phyloP scores from a whole-genome alignment of 1,140 invertebrate genomes.

The Drosophila chauvacae region DNA sequence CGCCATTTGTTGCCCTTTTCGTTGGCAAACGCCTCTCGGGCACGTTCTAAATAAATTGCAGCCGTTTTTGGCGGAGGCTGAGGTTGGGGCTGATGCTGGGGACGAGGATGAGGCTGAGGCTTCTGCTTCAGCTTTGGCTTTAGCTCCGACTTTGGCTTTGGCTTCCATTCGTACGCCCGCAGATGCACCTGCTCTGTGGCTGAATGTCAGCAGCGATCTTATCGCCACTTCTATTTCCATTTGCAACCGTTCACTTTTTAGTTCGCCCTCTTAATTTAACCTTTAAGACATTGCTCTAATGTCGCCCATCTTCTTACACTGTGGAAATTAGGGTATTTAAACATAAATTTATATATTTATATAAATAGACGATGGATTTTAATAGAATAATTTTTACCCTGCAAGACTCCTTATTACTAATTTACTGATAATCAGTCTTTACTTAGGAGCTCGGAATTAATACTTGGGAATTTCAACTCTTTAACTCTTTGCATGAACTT shows the following conservation, averaged over 20 bases:
- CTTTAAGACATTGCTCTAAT: constrained; percentile 55
- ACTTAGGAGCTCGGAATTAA: too few relatives aligned
- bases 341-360: background rate
- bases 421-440: too few relatives aligned
- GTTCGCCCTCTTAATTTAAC: constrained; percentile 56
- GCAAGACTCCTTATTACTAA: too few relatives aligned
- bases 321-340: background rate
- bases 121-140: background rate
- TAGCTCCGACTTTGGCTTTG: constrained; percentile 24
- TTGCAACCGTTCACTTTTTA: constrained; percentile 71
- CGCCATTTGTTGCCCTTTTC: constrained; percentile 75
- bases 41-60: constrained; percentile 71
- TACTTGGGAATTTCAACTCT: too few relatives aligned
- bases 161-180: constrained; percentile 24
- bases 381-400: too few relatives aligned
- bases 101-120: background rate
- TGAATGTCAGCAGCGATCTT: constrained; percentile 77
- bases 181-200: constrained; percentile 52
- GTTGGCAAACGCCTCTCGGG: constrained; percentile 40
- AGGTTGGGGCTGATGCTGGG: background rate
- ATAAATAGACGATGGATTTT: too few relatives aligned
- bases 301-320: constrained; percentile 27
- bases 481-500: too few relatives aligned
- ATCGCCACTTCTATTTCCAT: constrained; percentile 72
- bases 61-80: constrained; percentile 15